Conservation (phyloP, 2,797 vertebrate genomes). For the Holocentrus rufus region DNA sequence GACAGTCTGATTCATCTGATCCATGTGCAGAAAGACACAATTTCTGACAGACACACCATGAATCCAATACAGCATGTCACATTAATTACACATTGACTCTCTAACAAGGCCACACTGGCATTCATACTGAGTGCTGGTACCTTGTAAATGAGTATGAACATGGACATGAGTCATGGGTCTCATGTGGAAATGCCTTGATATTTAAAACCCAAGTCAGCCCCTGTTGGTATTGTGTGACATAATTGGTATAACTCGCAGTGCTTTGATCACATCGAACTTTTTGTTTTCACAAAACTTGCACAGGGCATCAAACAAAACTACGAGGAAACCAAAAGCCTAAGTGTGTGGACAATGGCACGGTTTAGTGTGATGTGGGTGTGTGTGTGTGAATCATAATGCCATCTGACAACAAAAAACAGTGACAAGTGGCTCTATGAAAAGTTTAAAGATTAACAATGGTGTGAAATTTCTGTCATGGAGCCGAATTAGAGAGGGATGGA, state of each 20-base stretch:
- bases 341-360: conserved; percentile 58
- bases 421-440: conserved; percentile 50
- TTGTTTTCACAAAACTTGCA: conserved; percentile 53
- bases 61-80: conserved; percentile 47
- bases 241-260: conserved; percentile 45
- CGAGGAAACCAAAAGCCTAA: conserved; percentile 54
- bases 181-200: conserved; percentile 48
- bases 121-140: conserved; percentile 12
- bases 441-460: conserved; percentile 41
- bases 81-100: conserved; percentile 34
- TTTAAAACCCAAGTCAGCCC: conserved; percentile 15
- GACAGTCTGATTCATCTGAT: conserved; percentile 39
- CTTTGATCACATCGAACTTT: conserved; percentile 49
- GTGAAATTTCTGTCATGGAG: conserved; percentile 27
- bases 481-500: conserved; percentile 1
- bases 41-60: conserved; percentile 26
- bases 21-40: conserved; percentile 39
- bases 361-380: conserved; percentile 58
- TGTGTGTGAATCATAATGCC: conserved; percentile 68
- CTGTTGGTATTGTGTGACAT: conserved; percentile 48
- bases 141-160: conserved; percentile 57
- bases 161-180: conserved; percentile 47
- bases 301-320: conserved; percentile 57
- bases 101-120: conserved; percentile 35
- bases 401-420: conserved; percentile 64